These are phyloP conservation scores for Allophyes oxyacanthae DNA, from an alignment of 2,888 invertebrate genomes.

Conservation along the genomic window DNA sequence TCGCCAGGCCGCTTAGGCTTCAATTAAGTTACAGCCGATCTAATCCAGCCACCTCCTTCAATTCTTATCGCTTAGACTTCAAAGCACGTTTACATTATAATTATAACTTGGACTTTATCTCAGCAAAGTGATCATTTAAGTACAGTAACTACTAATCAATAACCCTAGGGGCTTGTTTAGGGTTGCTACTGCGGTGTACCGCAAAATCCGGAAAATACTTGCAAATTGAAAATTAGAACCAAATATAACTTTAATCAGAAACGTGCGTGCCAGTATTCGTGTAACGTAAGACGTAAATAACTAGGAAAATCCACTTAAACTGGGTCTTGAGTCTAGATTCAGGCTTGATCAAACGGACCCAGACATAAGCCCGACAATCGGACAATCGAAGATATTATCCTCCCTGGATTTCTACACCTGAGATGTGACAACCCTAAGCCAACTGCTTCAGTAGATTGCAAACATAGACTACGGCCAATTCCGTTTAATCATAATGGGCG, in stretches of 20 bases:
- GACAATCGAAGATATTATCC: neutral
- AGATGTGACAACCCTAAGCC: constrained; percentile 45
- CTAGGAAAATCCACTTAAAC: neutral
- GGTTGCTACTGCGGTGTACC: constrained; percentile 32
- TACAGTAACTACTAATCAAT: constrained; percentile 77
- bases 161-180: constrained; percentile 68
- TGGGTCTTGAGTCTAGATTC: neutral
- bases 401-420: constrained; percentile 3
- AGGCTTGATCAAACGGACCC: neutral
- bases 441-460: constrained; percentile 78
- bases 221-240: neutral
- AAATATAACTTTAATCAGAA: neutral
- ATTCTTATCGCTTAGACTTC: constrained; percentile 55
- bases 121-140: constrained; percentile 68
- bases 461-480: constrained; percentile 77
- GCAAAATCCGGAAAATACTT: neutral
- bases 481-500: constrained; percentile 83
- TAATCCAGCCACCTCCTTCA: constrained; percentile 47
- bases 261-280: neutral
- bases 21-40: constrained; percentile 53
- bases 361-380: neutral
- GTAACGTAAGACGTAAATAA: neutral
- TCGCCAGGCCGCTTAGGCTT: constrained; percentile 31
- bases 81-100: constrained; percentile 64
- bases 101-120: constrained; percentile 64